Conservation (phyloP, 2,888 invertebrate genomes). For the Coleophora flavipennella region DNA sequence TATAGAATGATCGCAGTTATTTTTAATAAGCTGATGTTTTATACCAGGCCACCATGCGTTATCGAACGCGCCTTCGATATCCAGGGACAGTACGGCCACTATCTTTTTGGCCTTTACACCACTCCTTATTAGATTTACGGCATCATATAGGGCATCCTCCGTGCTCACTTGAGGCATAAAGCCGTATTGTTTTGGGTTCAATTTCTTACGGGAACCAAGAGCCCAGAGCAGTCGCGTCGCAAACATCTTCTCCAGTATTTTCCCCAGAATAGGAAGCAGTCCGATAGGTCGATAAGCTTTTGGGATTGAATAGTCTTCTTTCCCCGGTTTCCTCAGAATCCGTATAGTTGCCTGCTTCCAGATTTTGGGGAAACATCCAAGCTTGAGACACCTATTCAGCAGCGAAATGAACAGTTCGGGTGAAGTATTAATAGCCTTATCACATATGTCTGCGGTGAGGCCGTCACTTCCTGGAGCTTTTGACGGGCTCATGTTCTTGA, state of each 20-base stretch:
- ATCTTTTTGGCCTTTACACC: slow-evolving; percentile 3
- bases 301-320: slow-evolving; percentile 4
- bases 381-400: slow-evolving; percentile 9
- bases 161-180: slow-evolving; percentile 13
- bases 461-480: slow-evolving; percentile 13
- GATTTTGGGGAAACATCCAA: slow-evolving; percentile 5
- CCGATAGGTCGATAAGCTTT: slow-evolving; percentile 12
- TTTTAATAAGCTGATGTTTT: neutral
- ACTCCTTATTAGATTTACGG: slow-evolving; percentile 1
- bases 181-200: slow-evolving; percentile 11
- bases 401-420: neutral
- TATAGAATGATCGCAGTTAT: neutral
- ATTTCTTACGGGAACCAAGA: neutral
- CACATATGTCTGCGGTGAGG: slow-evolving; percentile 10
- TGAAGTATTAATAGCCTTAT: neutral
- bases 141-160: slow-evolving; percentile 11
- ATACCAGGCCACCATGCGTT: slow-evolving; percentile 15
- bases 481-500: slow-evolving; percentile 5
- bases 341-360: slow-evolving; percentile 11
- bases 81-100: slow-evolving; percentile 8
- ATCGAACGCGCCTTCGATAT: slow-evolving; percentile 16
- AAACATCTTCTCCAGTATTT: slow-evolving; percentile 11
- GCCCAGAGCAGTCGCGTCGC: slow-evolving; percentile 6
- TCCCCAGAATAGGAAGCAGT: slow-evolving; percentile 10
- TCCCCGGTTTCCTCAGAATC: slow-evolving; percentile 7